phyloP scores from a whole-genome alignment of 2,797 vertebrate species.

The Muscicapa comitata region DNA sequence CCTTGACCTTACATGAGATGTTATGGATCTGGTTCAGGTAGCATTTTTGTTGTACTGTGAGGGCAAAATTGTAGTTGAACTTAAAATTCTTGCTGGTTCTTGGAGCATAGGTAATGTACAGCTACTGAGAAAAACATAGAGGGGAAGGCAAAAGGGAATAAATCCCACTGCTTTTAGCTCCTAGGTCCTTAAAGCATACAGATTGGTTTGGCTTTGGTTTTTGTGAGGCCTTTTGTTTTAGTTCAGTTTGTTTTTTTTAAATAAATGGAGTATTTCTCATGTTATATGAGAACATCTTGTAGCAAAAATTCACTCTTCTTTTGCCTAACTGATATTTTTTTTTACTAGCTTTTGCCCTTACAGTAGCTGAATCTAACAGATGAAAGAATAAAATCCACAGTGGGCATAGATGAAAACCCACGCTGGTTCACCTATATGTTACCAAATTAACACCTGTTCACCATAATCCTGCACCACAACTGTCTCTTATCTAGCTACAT shows the following conservation, averaged over 20 bases:
- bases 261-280: neutral
- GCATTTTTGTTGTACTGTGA: neutral
- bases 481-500: neutral
- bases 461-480: neutral
- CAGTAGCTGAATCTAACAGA: neutral
- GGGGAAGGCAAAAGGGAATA: neutral
- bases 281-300: neutral
- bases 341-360: neutral
- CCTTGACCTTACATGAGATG: constrained; percentile 10
- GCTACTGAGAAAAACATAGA: neutral
- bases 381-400: neutral
- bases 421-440: neutral
- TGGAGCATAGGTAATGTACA: constrained; percentile 2
- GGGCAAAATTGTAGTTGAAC: constrained; percentile 29
- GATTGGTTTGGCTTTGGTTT: neutral
- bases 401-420: neutral
- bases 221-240: neutral
- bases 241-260: neutral
- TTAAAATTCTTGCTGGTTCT: neutral
- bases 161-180: neutral
- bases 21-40: constrained; percentile 7
- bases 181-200: neutral
- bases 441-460: neutral
- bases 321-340: neutral
- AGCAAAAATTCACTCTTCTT: neutral